phyloP scores from a whole-genome alignment of 2,113 vertebrate species.

The Acanthisitta chloris region DNA sequence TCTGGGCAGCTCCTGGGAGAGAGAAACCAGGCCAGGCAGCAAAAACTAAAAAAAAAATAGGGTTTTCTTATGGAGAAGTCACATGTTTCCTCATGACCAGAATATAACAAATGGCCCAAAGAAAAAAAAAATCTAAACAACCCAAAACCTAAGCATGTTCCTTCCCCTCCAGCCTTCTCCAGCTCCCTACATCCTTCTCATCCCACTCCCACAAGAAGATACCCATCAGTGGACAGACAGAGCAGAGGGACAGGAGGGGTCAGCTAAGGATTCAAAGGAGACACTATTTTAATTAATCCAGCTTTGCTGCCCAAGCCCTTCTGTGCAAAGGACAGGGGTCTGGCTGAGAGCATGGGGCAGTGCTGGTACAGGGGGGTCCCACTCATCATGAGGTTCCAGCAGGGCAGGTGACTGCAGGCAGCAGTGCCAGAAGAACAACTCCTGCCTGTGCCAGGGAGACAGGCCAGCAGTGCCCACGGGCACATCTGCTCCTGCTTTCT shows the following conservation, averaged over 20 bases:
- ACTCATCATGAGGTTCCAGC: background rate
- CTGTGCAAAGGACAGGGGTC: background rate
- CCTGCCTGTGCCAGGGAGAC: background rate
- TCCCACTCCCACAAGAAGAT: rapidly evolving
- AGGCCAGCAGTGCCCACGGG: background rate
- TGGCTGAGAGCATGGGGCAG: background rate
- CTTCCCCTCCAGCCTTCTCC: background rate
- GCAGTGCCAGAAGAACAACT: background rate
- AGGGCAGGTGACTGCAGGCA: background rate
- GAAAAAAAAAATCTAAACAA: background rate
- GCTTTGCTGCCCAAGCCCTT: background rate
- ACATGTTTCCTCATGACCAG: background rate
- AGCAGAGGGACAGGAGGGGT: background rate
- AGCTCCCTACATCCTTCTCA: background rate
- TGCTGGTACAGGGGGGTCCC: background rate
- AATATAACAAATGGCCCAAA: background rate
- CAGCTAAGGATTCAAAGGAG: background rate
- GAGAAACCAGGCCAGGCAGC: background rate
- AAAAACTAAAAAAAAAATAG: background rate
- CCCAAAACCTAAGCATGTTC: background rate
- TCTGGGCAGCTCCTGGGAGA: background rate
- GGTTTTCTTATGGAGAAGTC: background rate
- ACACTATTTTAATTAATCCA: background rate
- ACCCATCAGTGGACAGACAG: background rate
- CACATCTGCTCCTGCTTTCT: background rate